Conservation (phyloP, 2,888 invertebrate species). For the Anarsia innoxiella region DNA sequence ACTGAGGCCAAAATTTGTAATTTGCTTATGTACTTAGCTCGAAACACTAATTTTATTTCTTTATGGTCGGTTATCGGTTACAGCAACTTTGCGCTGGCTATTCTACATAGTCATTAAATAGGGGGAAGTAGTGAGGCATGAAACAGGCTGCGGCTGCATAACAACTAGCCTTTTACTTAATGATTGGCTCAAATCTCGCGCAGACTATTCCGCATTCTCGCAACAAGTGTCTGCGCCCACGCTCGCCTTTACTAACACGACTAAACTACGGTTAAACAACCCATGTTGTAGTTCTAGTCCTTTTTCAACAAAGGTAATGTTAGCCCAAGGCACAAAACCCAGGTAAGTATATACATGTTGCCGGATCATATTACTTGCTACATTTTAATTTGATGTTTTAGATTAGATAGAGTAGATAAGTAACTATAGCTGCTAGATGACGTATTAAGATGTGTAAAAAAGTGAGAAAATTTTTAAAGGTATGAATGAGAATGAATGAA, state of each 20-base stretch:
- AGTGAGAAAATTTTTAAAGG: no score
- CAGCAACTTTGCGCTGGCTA: not conserved
- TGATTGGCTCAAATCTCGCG: conserved; percentile 33
- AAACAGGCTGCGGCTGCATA: conserved; percentile 26
- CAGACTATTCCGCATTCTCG: conserved; percentile 49
- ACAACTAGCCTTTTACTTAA: conserved; percentile 39
- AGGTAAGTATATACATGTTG: no score
- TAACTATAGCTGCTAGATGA: no score
- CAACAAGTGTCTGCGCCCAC: conserved; percentile 19
- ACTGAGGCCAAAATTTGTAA: no score
- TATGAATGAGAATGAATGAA: no score
- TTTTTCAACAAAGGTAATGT: conserved; percentile 10
- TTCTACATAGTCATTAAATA: conserved; percentile 10
- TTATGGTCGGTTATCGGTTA: not conserved
- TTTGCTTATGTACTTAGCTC: no score
- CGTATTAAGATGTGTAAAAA: no score
- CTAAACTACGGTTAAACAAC: not conserved
- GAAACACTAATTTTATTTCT: no score
- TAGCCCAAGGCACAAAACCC: no score
- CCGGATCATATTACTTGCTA: no score
- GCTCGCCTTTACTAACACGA: conserved; percentile 21
- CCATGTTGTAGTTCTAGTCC: conserved; percentile 6
- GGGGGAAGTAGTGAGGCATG: conserved; percentile 10
- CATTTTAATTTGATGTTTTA: no score
- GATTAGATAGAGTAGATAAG: no score